Evolutionary conservation across 2,113 vertebrate species (phyloP), one percentile per base, ranked within the genome.

Genomic region (Chlamydotis undulata): DNA sequence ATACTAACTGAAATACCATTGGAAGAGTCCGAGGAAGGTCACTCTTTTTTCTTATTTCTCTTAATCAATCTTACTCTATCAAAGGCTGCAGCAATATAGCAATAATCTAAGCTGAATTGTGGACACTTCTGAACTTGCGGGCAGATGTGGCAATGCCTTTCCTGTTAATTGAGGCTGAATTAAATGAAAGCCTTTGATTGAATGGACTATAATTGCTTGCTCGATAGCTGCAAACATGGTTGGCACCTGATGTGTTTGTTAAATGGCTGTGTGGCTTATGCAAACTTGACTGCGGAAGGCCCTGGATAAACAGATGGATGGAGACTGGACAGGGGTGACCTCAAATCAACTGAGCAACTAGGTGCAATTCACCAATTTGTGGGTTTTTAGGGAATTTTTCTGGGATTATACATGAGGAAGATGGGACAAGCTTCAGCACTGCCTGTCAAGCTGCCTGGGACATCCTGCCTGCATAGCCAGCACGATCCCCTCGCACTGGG

Each of bases 1-100:
- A 97, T 89, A 91, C 96, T 97, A 97, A 96, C 52, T 23, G 96
- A 96, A 97, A 98, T 96, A 97, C 67, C 86, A 29, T 19, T 81
- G 86, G 75, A 65, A 63, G 96, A 90, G 60, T 64, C 93, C 19
- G 57, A 70, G 25, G 67, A 97, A 98, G 89, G 90, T 95, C 82
- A 78, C 59, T 77, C 60, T 89, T 95, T 93, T 92, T 94, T 88
- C 94, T 97, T 91, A 65, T 86, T 96, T 89, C 84, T 78, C 93
- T 67, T 83, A 94, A 97, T 97, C 96, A 97, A 81, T 97, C 89
- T 97, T 91, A n/a, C 65, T 79, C 77, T 85, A 79, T 92, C 92
- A 90, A 97, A 98, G 96, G 61, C 93, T 92, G 68, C 47, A 87
- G 91, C 95, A 97, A 93, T 94, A 80, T 49, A 90, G 93, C 77